Conservation (phyloP, 2,113 vertebrate species). For the Muscicapa adusta region DNA sequence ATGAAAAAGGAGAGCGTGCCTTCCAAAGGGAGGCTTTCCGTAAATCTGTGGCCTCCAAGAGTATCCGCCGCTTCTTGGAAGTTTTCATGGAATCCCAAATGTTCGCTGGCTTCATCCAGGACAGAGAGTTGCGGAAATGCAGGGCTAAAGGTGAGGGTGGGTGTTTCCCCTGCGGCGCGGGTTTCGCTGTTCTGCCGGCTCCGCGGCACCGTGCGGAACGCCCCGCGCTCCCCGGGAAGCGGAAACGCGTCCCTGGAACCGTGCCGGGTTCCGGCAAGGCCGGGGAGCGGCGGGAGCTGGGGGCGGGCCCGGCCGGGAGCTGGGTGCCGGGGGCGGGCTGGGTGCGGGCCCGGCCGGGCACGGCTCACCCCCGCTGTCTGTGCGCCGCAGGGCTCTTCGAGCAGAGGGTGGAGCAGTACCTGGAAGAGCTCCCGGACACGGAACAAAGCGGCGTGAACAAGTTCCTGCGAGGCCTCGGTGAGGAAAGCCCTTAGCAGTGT, state of each 20-base stretch:
- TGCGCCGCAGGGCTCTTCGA: slow-evolving; percentile 74
- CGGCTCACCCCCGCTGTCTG: too few species aligned
- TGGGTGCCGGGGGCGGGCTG: neutral
- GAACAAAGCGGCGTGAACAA: slow-evolving; percentile 98
- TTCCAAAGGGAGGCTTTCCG: slow-evolving; percentile 97
- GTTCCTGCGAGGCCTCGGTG: slow-evolving; percentile 94
- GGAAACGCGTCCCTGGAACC: fast-evolving
- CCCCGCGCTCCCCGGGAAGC: neutral
- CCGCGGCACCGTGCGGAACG: fast-evolving
- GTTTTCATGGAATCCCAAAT: slow-evolving; percentile 99
- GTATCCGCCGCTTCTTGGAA: slow-evolving; percentile 95
- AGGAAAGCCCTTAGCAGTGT: slow-evolving; percentile 27
- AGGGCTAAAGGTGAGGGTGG: slow-evolving; percentile 86
- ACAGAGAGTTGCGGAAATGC: slow-evolving; percentile 92
- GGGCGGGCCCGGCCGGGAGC: too few species aligned
- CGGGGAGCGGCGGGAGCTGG: neutral
- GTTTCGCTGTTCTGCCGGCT: fast-evolving
- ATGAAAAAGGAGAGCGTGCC: slow-evolving; percentile 88
- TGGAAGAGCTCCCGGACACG: slow-evolving; percentile 95
- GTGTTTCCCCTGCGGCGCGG: fast-evolving
- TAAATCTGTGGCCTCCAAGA: slow-evolving; percentile 97
- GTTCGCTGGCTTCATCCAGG: slow-evolving; percentile 99
- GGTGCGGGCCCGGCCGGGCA: neutral
- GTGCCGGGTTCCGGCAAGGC: neutral
- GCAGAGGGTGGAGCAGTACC: slow-evolving; percentile 93